Percentiles rank a stretch among this genome's conserved stretches.
Evolutionary conservation across 92 coral and sea anemone genomes (phyloP).

Genomic region (Epizoanthus scotinus): DNA sequence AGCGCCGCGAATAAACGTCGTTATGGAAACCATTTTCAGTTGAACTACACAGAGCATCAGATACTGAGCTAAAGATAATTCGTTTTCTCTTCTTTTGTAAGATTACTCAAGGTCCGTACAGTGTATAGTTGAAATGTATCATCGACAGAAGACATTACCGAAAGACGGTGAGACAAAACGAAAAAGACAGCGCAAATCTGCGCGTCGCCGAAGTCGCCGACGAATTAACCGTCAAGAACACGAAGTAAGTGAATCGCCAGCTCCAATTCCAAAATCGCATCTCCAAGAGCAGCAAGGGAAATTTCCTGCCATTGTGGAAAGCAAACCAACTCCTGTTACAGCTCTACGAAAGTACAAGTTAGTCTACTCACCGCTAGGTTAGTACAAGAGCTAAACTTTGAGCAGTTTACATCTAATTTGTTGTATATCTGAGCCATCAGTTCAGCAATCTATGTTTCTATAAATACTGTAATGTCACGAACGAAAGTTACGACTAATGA

Average conservation of each 20-base stretch:
- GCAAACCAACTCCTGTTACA: constrained; percentile 16
- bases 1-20: constrained; percentile 14
- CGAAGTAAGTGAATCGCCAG: constrained; percentile 30
- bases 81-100: background rate
- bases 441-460: no score
- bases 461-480: no score
- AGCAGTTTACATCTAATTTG: no score
- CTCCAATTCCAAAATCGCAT: background rate
- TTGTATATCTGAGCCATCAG: no score
- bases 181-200: constrained; percentile 24
- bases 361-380: constrained; percentile 33
- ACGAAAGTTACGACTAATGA: no score
- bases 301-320: constrained; percentile 34
- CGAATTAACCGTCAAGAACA: constrained; percentile 22
- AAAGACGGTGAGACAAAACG: constrained; percentile 34
- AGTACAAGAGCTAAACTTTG: background rate
- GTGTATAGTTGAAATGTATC: constrained; percentile 9
- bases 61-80: background rate
- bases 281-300: constrained; percentile 13
- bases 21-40: constrained; percentile 13
- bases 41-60: background rate
- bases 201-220: constrained; percentile 17
- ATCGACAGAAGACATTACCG: constrained; percentile 15
- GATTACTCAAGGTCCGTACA: background rate
- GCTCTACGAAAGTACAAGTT: constrained; percentile 10